Base-by-base conservation (phyloP, 2,888 invertebrate genomes). In the Melanotus villosus region DNA sequence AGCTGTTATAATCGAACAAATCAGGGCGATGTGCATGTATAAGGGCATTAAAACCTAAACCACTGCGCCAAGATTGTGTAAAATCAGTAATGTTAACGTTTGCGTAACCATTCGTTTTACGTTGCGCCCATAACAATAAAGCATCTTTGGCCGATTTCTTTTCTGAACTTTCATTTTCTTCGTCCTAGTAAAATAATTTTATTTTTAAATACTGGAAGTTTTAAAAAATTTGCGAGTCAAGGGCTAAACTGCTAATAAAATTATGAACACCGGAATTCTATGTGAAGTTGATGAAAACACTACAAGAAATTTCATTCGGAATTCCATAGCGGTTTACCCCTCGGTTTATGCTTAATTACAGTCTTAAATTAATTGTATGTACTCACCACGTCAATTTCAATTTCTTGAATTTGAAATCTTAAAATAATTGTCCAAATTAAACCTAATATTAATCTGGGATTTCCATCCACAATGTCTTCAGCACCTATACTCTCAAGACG, bases 81-180 rank as follows among this genome's bases (percentile, higher is more conserved):
- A 96, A 96, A 86, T 96, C 96, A 83, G 92, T 92, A 74, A 96
- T 96, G 80, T 94, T 92, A 38, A 96, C 96, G 65, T 93, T 93
- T 56, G 92, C 90, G 86, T 97, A 99, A 76, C 98, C 98, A 81
- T 93, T 93, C 0, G 99, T 99, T 87, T 98, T 99, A 62, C 98
- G 90, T 87, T 99, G 99, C 83, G 99, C 99, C 99, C 99, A 99
- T 77, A 99, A 89, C 56, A 99, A 88, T 72, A 99, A 87, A 3
- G 99, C 99, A 86, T 99, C 99, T 89, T 99, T 99, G 76, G 99
- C 99, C 1, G 98, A 98, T 86, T 96, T 97, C 88, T 98, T 98
- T 86, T 99, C 98, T 23, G 97, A 96, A 74, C 96, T 96, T 84
- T 95, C 97, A 82, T 96, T 96, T 82, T 97, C 96, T 87, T 97